Base-by-base conservation (phyloP, 2,797 vertebrate genomes). In the Acestrorhynchus altus region DNA sequence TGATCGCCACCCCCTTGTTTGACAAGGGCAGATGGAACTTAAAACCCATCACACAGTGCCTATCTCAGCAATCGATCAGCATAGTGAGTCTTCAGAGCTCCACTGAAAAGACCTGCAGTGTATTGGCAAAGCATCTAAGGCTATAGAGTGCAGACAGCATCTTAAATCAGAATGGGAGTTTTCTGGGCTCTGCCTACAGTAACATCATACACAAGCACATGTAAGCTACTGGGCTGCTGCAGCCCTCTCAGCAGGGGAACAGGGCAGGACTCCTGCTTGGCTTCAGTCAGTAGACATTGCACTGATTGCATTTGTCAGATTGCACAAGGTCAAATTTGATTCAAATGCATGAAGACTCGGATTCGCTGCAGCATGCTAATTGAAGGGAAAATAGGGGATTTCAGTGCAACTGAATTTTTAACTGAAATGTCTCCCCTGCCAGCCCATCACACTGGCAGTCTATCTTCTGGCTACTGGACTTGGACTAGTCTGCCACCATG, bases 1-100 rank as follows among this genome's bases (percentile, higher is more conserved):
- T 67, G 51, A 81, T 67, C 81, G 31, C 16, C 52, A 75, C 74
- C 74, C 42, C 76, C 52, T 13, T 35, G 15, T 65, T 73, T 78
- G 15, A 26, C 42, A 0, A n/a, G 22, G 26, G 60, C 8, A 79
- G 73, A 12, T 35, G 49, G 63, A 24, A 46, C 78, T 39, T 51
- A 67, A 24, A 54, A 71, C 49, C 76, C 49, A 22, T 22, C 40
- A 59, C 24, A 22, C 31, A 20, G 22, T 16, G 20, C 5, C 46
- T 31, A 60, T 80, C 47, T 67, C 12, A 22, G 8, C 35, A n/a
- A 42, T 59, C 20, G 26, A 60, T 47, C 52, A 40, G 13, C 44
- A n/a, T 60, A 44, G 39, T 12, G 51, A 57, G 66, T 66, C 28
- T 9, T 65, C 64, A 64, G 47, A 31, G 40, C 26, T 44, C 40